phyloP scores from a whole-genome alignment of 2,113 vertebrate species.

The Ptyas mucosa region DNA sequence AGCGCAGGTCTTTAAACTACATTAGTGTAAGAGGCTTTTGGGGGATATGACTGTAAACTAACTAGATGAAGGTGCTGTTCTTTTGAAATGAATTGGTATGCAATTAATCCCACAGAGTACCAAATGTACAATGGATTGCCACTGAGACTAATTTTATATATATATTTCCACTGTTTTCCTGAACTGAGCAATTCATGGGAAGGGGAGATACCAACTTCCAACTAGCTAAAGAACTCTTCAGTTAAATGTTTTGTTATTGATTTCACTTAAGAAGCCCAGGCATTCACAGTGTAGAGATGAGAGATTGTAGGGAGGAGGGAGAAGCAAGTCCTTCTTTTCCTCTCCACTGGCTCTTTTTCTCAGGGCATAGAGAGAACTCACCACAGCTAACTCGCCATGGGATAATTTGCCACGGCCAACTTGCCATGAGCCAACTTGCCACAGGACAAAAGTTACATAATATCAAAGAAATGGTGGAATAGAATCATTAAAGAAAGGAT shows the following conservation, averaged over 20 bases:
- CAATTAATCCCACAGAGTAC: background rate
- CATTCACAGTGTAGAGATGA: background rate
- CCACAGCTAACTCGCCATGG: background rate
- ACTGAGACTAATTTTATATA: background rate
- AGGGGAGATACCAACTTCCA: background rate
- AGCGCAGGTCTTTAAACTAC: background rate
- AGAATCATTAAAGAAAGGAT: background rate
- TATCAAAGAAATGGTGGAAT: background rate
- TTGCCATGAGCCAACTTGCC: background rate
- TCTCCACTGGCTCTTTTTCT: background rate
- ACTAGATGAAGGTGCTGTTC: background rate
- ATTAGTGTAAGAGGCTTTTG: background rate
- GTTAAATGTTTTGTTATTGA: background rate
- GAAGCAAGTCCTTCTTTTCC: background rate
- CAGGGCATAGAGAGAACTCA: background rate
- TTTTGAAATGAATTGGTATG: background rate
- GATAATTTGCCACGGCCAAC: background rate
- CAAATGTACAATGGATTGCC: background rate
- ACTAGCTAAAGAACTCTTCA: background rate
- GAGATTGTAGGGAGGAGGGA: background rate
- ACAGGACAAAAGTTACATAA: background rate
- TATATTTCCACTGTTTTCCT: background rate
- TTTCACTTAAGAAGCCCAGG: background rate
- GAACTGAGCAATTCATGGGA: background rate
- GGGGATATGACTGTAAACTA: background rate